Percentiles rank a stretch among this genome's conserved stretches.
Evolutionary conservation across 2,113 vertebrate genomes (phyloP).

Genomic region (Tragelaphus imberbis): DNA sequence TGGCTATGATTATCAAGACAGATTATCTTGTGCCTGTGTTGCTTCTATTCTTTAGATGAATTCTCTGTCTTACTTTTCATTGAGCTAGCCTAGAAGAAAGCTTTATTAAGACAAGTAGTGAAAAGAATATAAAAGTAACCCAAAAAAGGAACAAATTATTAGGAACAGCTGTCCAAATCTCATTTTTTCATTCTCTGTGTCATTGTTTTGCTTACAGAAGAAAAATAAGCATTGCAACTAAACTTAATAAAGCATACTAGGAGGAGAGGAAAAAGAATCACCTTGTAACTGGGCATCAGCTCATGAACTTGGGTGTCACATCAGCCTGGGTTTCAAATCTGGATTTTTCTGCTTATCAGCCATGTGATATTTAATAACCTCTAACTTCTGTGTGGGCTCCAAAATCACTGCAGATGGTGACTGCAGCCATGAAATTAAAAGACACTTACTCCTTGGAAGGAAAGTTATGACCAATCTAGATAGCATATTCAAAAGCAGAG

Average conservation of each 20-base stretch:
- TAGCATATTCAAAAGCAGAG: too few species aligned
- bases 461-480: too few species aligned
- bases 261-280: background rate
- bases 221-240: background rate
- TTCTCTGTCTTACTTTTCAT: background rate
- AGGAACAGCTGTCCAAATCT: background rate
- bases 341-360: background rate
- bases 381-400: background rate
- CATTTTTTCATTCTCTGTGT: background rate
- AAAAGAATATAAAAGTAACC: background rate
- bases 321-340: background rate
- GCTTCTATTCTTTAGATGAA: background rate
- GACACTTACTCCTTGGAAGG: too few species aligned
- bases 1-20: background rate
- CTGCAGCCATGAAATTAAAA: too few species aligned
- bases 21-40: background rate
- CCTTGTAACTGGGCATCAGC: background rate
- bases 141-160: background rate
- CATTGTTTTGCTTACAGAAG: background rate
- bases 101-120: background rate
- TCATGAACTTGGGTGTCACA: background rate
- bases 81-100: background rate
- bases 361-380: background rate
- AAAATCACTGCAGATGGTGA: too few species aligned
- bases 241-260: background rate